A percentile compares a stretch with the other conserved stretches of the same genome.
These are phyloP conservation scores for Folsomia candida DNA, from an alignment of 2,888 invertebrate species.

Conservation along the genomic window DNA sequence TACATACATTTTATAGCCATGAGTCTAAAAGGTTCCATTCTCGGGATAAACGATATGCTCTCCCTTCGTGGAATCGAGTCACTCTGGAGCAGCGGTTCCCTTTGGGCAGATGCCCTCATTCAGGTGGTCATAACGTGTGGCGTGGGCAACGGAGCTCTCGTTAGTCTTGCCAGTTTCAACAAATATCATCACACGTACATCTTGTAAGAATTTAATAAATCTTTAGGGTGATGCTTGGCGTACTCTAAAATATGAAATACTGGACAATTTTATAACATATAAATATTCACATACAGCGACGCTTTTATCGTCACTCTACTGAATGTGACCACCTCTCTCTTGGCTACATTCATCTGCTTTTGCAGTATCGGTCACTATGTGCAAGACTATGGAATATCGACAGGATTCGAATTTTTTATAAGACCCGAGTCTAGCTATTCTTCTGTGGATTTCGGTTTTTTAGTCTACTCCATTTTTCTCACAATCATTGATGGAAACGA, in stretches of 20 bases:
- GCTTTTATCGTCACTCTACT: conserved; percentile 19
- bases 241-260: too few relatives aligned
- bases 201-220: conserved; percentile 24
- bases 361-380: conserved; percentile 39
- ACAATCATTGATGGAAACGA: conserved; percentile 24
- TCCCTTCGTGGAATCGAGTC: background rate
- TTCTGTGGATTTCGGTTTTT: conserved; percentile 41
- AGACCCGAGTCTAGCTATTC: conserved; percentile 21
- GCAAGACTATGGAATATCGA: conserved; percentile 20
- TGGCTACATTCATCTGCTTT: conserved; percentile 39
- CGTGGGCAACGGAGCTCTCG: conserved; percentile 44
- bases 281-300: conserved; percentile 33
- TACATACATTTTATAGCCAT: conserved; percentile 5
- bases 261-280: background rate
- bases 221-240: too few relatives aligned
- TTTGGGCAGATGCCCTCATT: conserved; percentile 41
- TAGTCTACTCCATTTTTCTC: conserved; percentile 37
- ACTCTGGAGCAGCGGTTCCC: conserved; percentile 8
- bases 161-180: conserved; percentile 41
- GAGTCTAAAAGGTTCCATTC: conserved; percentile 5
- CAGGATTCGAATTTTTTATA: conserved; percentile 32
- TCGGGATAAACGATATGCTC: conserved; percentile 15
- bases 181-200: conserved; percentile 32
- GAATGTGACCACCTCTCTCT: conserved; percentile 27
- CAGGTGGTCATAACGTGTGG: conserved; percentile 43